Base-by-base conservation (phyloP, 2,888 invertebrate species). In the Eupithecia subumbrata region DNA sequence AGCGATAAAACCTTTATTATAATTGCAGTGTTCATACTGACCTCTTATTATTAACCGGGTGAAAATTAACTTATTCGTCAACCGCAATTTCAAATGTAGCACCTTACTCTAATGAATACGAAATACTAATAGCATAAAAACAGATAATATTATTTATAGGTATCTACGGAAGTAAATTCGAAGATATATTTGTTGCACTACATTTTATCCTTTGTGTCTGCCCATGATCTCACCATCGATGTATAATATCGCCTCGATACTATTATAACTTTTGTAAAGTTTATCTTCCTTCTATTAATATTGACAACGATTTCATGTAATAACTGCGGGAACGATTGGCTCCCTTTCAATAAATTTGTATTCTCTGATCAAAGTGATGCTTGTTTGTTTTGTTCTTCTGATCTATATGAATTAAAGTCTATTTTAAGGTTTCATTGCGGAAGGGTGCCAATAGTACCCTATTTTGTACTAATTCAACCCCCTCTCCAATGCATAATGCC, bases 271-370 rank as follows among this genome's bases (percentile, higher is more conserved):
- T 37, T n/a, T 68, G 48, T 68, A 40, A 73, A 73, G 67, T 70
- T 45, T 16, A 25, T 37, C 37, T 18, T 34, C 37, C 64, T 64
- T n/a, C 34, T 67, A 67, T 37, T n/a, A 40, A 34, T 76, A 45
- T 76, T 73, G 76, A 73, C 76, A 76, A 25, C 22, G 66, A 45
- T 73, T 73, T 76, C 40, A 67, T 63, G 67, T 67, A 67, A 52
- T 70, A 72, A 25, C 60, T 67, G 45, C n/a, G 37, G n/a, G 37
- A 67, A 12, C 40, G n/a, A 43, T 68, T 43, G 68, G 68, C 68
- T 68, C 43, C 14, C 22, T 22, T 68, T 43, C 43, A 68, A 40
- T 40, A 68, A 67, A 22, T 22, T 25, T 67, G 22, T 22, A 67
- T 2, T n/a, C 22, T 40, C 8, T 67, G 30, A 64, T 64, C 64